Evolutionary conservation across 1,140 invertebrate species (phyloP).

Genomic region (Bactericera cockerelli): DNA sequence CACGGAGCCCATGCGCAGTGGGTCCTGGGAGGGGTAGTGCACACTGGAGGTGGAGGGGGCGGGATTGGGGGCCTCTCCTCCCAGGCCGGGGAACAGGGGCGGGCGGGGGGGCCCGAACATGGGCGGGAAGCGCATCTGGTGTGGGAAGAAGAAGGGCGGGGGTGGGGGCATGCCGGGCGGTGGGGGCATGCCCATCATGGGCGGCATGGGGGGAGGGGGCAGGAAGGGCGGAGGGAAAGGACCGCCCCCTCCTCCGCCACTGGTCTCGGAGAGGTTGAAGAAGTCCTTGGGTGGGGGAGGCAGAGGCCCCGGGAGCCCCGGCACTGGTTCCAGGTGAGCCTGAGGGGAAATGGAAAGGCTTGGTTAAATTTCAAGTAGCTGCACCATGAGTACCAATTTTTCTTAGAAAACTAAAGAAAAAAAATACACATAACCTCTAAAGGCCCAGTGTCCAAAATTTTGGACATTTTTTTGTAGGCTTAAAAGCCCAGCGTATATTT

Average conservation of each 20-base stretch:
- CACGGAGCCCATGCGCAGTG: not conserved
- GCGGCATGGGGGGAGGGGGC: not conserved
- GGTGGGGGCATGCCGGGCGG: not conserved
- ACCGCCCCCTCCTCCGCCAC: no score
- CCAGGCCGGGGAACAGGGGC: not conserved
- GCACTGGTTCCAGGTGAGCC: not conserved
- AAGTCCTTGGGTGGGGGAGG: not conserved
- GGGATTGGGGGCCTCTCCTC: not conserved
- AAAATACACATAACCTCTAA: no score
- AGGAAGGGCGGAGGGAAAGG: not conserved
- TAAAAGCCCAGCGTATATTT: no score
- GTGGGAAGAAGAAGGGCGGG: conserved; percentile 4
- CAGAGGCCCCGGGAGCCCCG: not conserved
- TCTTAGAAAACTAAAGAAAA: no score
- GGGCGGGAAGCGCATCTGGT: not conserved
- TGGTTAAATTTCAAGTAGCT: no score
- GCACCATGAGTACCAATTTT: no score
- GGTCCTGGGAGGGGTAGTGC: not conserved
- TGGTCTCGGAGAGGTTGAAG: not conserved
- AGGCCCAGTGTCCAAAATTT: no score
- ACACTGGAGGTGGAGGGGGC: not conserved
- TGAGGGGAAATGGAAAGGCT: no score
- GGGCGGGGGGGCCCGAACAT: not conserved
- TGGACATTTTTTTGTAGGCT: no score
- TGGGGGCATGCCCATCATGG: not conserved